Conservation (phyloP, 2,113 vertebrate genomes). For the Psittacus erithacus region DNA sequence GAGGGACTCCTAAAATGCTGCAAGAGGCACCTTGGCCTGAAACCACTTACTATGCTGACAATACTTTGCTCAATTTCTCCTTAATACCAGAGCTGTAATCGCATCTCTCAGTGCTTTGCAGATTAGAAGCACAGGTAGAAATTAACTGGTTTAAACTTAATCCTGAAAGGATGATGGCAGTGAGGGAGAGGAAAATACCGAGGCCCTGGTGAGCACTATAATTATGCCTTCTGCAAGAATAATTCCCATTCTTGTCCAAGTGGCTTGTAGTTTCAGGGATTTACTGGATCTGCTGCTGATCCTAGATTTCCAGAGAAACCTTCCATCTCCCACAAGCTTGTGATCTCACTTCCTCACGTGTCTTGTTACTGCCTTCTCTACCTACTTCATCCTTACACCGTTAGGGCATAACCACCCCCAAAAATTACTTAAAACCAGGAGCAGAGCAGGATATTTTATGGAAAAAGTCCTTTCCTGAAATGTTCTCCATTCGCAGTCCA, state of each 20-base stretch:
- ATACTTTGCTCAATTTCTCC: neutral
- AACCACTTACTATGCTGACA: neutral
- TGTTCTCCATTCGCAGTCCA: neutral
- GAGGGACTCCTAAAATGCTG: neutral
- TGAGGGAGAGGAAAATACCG: conserved; percentile 14
- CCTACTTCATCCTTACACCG: neutral
- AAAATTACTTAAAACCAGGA: neutral
- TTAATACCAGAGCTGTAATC: neutral
- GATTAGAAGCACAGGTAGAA: neutral
- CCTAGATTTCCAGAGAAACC: neutral
- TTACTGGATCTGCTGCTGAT: conserved; percentile 44
- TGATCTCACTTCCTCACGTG: neutral
- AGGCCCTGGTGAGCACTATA: neutral
- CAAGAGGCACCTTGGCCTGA: neutral
- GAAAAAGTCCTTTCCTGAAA: neutral
- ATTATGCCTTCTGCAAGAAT: neutral
- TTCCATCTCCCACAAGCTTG: neutral
- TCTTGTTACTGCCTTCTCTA: neutral
- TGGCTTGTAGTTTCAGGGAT: conserved; percentile 21
- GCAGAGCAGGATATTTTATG: neutral
- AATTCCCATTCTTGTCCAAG: conserved; percentile 13
- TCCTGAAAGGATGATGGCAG: conserved; percentile 27
- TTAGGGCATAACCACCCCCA: neutral
- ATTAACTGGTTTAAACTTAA: conserved; percentile 27
- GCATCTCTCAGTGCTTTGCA: neutral